These are phyloP conservation scores for Acronicta alni DNA, from an alignment of 2,888 invertebrate genomes.

Conservation along the genomic window DNA sequence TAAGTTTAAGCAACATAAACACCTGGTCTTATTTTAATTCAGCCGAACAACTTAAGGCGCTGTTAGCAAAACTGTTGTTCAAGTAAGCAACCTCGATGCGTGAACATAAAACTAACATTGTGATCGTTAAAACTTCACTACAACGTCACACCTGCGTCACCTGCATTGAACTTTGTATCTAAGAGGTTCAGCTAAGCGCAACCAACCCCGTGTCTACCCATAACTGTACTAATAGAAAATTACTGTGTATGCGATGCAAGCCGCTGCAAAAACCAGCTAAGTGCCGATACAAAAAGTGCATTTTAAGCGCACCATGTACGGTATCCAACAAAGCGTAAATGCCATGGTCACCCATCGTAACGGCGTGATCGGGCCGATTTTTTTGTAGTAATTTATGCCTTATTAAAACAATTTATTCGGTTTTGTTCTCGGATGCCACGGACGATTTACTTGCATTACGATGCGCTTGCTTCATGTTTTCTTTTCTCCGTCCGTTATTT, in stretches of 20 bases:
- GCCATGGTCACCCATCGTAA: conserved; percentile 87
- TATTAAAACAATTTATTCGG: conserved; percentile 86
- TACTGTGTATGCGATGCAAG: conserved; percentile 62
- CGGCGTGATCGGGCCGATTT: conserved; percentile 77
- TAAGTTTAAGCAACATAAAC: conserved; percentile 33
- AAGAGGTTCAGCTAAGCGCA: conserved; percentile 58
- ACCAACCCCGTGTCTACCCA: conserved; percentile 61
- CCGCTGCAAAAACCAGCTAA: conserved; percentile 63
- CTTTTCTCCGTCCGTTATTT: conserved; percentile 77
- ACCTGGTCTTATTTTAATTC: conserved; percentile 45
- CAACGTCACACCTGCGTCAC: conserved; percentile 47
- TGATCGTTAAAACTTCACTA: conserved; percentile 47
- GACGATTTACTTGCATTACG: conserved; percentile 80
- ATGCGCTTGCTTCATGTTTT: conserved; percentile 75
- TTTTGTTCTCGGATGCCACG: conserved; percentile 80
- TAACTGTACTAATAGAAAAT: conserved; percentile 72
- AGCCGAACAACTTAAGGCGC: conserved; percentile 32
- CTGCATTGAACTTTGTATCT: conserved; percentile 41
- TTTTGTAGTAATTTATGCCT: conserved; percentile 82
- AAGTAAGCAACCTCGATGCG: conserved; percentile 46
- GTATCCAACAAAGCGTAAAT: conserved; percentile 85
- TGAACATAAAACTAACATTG: conserved; percentile 46
- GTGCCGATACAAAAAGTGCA: conserved; percentile 76
- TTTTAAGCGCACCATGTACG: conserved; percentile 77
- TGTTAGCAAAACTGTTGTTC: conserved; percentile 16